Base-by-base conservation (phyloP, 2,113 vertebrate genomes). In the Mellivora capensis region DNA sequence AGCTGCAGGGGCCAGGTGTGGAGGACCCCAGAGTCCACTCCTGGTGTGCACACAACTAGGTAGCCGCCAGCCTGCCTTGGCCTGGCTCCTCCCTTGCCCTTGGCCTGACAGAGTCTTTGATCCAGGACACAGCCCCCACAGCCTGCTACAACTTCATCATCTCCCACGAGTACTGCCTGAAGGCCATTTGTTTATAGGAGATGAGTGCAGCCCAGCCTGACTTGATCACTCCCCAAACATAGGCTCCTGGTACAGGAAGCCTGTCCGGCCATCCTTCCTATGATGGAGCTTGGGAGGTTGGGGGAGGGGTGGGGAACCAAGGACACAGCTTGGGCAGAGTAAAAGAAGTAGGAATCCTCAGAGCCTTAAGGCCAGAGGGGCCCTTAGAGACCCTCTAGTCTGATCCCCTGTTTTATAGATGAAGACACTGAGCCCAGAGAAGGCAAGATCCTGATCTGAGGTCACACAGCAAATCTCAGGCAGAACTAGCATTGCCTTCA, bases 151-250 rank as follows among this genome's bases (percentile, higher is more conserved):
- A 0, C 1, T 0, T 91, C 82, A 90, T 97, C 97, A 97, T 54
- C 6, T 44, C 49, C 88, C 80, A 71, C 90, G 71, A 74, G 72
- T 39, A 86, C 94, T 44, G 25, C 0, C 69, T 76, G n/a, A 94
- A 39, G 81, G 80, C 94, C 95, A 20, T 97, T 97, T 96, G 87
- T 97, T 98, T 97, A 95, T 93, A 95, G 84, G 44, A 85, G 69
- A 74, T 13, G 91, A 97, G 42, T 93, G 82, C 77, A 97, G 97
- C 93, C 23, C 96, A 98, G 97, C 94, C 93, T 87, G 42, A 81
- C 97, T 97, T 97, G 97, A 97, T 96, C 93, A 61, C 67, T 97
- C 67, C 82, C 82, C 52, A 96, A 87, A 84, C 59, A 86, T 7
- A 79, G 67, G 31, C 86, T 83, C 34, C 6, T 5, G 31, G 71